Conservation (phyloP, 2,888 invertebrate genomes). For the Drosophila birchii region DNA sequence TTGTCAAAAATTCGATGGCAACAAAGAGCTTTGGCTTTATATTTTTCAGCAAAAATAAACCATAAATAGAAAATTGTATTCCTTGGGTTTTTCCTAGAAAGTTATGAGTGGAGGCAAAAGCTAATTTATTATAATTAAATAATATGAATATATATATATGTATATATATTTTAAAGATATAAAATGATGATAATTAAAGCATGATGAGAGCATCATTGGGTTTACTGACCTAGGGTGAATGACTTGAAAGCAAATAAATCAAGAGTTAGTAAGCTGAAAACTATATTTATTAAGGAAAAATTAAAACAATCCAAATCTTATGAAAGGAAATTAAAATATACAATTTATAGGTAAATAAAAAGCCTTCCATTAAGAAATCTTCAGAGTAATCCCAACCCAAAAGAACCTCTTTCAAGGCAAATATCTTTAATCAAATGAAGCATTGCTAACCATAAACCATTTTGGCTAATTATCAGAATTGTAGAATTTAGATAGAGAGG, state of each 20-base stretch:
- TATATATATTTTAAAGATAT: neutral
- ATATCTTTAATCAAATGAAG: constrained; percentile 11
- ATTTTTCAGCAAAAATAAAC: constrained; percentile 28
- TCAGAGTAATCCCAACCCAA: neutral
- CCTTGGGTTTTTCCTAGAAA: constrained; percentile 42
- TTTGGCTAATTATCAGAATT: constrained; percentile 39
- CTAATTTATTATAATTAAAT: constrained; percentile 24
- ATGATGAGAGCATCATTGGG: constrained; percentile 19
- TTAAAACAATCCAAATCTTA: neutral
- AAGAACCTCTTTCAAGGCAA: neutral
- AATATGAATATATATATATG: neutral
- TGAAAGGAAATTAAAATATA: neutral
- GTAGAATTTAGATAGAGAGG: constrained; percentile 12
- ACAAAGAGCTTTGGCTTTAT: constrained; percentile 5
- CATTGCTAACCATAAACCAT: constrained; percentile 25
- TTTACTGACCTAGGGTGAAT: constrained; percentile 40
- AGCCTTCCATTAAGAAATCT: neutral
- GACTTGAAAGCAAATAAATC: constrained; percentile 7
- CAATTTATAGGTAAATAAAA: neutral
- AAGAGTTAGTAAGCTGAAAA: neutral
- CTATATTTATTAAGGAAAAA: neutral
- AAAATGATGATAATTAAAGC: constrained; percentile 7
- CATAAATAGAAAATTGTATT: constrained; percentile 42
- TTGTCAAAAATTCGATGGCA: constrained; percentile 46
- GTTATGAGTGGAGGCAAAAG: constrained; percentile 26